Percentiles rank a stretch among this genome's conserved stretches.
These are phyloP conservation scores for Acestrorhynchus altus DNA, from an alignment of 2,797 vertebrate genomes.

Conservation along the genomic window DNA sequence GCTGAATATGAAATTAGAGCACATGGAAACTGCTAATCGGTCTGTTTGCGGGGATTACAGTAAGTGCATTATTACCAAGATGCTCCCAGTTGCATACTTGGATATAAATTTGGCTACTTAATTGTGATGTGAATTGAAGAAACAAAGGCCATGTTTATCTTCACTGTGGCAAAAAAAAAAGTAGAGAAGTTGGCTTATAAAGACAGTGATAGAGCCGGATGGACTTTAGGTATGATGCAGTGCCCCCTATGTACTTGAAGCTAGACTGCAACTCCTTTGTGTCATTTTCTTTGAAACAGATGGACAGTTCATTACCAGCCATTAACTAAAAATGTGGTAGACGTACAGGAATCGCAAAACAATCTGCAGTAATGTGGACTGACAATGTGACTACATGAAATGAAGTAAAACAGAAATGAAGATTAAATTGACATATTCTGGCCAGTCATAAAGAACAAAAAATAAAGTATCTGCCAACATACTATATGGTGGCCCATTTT, in stretches of 20 bases:
- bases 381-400: not conserved
- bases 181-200: slow-evolving; percentile 13
- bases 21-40: slow-evolving; percentile 48
- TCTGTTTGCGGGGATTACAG: slow-evolving; percentile 38
- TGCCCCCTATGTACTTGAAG: slow-evolving; percentile 55
- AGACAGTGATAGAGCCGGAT: slow-evolving; percentile 4
- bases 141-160: slow-evolving; percentile 34
- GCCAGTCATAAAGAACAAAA: not conserved
- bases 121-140: slow-evolving; percentile 21
- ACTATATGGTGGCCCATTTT: not conserved
- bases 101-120: slow-evolving; percentile 10
- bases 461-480: not conserved
- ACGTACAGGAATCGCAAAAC: slow-evolving; percentile 21
- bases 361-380: not conserved
- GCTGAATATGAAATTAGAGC: slow-evolving; percentile 48
- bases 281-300: slow-evolving; percentile 26
- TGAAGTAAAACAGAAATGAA: not conserved
- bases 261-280: slow-evolving; percentile 29
- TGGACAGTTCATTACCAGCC: slow-evolving; percentile 23
- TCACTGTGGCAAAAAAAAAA: slow-evolving; percentile 7
- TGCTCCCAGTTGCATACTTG: slow-evolving; percentile 18
- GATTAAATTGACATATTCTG: not conserved
- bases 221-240: slow-evolving; percentile 48
- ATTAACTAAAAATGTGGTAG: slow-evolving; percentile 20
- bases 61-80: slow-evolving; percentile 33